Evolutionary conservation across 2,113 vertebrate genomes (phyloP).

Genomic region (Tor tambroides): DNA sequence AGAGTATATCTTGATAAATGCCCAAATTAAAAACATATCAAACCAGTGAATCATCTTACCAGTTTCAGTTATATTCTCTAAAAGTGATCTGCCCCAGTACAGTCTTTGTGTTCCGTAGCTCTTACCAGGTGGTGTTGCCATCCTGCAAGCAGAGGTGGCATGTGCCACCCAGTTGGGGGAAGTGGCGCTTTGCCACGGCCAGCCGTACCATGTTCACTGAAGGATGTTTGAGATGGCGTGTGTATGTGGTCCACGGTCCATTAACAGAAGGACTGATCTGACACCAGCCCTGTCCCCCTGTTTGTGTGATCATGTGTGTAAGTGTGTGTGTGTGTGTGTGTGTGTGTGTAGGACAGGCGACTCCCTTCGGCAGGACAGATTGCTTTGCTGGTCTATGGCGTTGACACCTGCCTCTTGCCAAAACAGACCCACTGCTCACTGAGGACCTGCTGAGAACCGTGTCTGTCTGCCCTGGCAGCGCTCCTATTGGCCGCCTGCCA

Average conservation of each 20-base stretch:
- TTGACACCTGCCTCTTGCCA: constrained; percentile 40
- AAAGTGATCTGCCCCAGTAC: neutral
- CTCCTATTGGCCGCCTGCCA: constrained; percentile 65
- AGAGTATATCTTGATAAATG: neutral
- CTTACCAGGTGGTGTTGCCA: constrained; percentile 48
- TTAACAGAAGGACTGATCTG: constrained; percentile 37
- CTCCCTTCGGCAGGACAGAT: constrained; percentile 26
- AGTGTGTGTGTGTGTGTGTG: neutral
- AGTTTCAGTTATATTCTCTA: neutral
- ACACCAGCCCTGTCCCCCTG: constrained; percentile 18
- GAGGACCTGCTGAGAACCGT: constrained; percentile 60
- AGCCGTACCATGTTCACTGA: constrained; percentile 32
- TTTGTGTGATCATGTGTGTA: neutral
- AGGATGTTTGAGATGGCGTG: constrained; percentile 5
- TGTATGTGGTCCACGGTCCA: constrained; percentile 3
- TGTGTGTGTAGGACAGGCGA: constrained; percentile 26
- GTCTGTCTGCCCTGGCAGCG: constrained; percentile 72
- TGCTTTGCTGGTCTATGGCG: constrained; percentile 33
- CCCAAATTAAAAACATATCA: neutral
- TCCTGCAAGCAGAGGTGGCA: constrained; percentile 48
- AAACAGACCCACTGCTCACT: constrained; percentile 41
- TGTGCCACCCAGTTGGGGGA: constrained; percentile 39
- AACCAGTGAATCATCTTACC: neutral
- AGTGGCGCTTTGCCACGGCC: constrained; percentile 41
- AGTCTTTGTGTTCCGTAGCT: neutral